Base-by-base conservation (phyloP, 2,888 invertebrate species). In the Zeuzera pyrina region DNA sequence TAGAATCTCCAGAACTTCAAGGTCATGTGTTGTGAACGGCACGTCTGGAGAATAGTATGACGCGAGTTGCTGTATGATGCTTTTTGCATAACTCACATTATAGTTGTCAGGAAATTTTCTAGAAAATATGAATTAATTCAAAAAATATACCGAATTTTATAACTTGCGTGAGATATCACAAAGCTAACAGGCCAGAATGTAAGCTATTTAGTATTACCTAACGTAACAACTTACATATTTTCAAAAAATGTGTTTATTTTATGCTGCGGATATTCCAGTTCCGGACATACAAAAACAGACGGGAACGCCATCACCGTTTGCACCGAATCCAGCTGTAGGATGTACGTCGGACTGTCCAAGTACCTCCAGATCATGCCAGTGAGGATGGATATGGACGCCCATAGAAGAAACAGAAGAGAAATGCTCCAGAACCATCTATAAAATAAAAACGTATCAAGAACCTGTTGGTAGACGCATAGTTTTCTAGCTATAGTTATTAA, bases 261-360 rank as follows among this genome's bases (percentile, higher is more conserved):
- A 5, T 57, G 29, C 0, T 47, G 37, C 0, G 50, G 50, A 24
- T 48, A 73, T 1, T 41, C 24, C 1, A 73, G 16, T 28, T 70
- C 70, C 0, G 77, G 77, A 27, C 67, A 77, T 5, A 77, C 29
- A 0, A 57, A 16, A 0, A 76, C 66, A 0, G 65, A 41, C 0
- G 76, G 76, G 35, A 77, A 74, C 2, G 29, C 29, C 19, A 41
- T 44, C 2, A 7, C 2, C 0, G 2, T 8, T 1, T 42, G 31
- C 3, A 34, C 6, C 0, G 36, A 28, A 2, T 65, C 57, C 2
- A 40, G 15, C 8, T 50, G 43, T 2, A 46, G 45, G n/a, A 71
- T 45, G 34, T 38, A 63, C 0, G 72, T 72, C 0, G 76, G 76
- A 13, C 55, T 53, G 0, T 53, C 42, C 6, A 55, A 33, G 39